Conservation (phyloP, 2,888 invertebrate genomes). For the Ellobium chinense region DNA sequence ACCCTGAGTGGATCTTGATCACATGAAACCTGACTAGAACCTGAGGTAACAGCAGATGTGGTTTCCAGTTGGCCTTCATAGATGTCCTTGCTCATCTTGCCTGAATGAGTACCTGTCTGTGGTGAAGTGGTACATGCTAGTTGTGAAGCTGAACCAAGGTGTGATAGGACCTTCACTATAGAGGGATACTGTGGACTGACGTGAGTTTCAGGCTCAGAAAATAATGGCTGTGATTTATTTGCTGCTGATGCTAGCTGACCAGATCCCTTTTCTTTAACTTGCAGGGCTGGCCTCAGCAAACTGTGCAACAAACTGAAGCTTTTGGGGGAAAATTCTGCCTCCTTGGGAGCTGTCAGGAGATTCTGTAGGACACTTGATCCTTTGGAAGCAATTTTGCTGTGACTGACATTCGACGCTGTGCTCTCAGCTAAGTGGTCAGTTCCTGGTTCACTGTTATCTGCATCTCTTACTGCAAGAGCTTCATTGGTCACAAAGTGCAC, state of each 20-base stretch:
- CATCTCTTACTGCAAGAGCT: not conserved
- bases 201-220: too few species aligned
- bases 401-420: too few species aligned
- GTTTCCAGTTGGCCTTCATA: not conserved
- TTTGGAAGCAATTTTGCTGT: not conserved
- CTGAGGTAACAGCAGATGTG: not conserved
- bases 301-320: conserved; percentile 15
- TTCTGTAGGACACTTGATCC: conserved; percentile 16
- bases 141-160: not conserved
- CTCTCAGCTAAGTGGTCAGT: too few species aligned
- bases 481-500: not conserved
- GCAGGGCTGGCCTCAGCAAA: not conserved
- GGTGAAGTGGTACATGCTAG: not conserved
- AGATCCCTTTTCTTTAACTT: not conserved
- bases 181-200: too few species aligned
- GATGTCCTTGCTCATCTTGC: not conserved
- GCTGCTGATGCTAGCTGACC: not conserved
- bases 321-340: not conserved
- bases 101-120: not conserved
- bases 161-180: not conserved
- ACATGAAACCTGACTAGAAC: not conserved
- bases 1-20: not conserved
- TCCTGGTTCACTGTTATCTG: not conserved
- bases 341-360: conserved; percentile 15
- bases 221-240: too few species aligned